A percentile compares a stretch with the other conserved stretches of the same genome.
Conservation (phyloP, 2,797 vertebrate genomes). For the Mus spretus region DNA sequence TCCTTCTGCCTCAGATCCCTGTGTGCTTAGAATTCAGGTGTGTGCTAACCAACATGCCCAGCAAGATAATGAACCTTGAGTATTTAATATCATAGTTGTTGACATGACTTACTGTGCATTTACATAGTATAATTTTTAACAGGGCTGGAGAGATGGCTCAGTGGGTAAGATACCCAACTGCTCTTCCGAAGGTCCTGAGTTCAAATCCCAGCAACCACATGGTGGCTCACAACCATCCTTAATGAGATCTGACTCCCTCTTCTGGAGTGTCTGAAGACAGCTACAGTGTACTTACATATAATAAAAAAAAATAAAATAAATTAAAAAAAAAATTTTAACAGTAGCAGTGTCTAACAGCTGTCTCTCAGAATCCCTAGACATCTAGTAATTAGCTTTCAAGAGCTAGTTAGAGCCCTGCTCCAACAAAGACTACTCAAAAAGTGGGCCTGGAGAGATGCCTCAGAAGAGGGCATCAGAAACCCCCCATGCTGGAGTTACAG, state of each 20-base stretch:
- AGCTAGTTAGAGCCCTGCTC: neutral
- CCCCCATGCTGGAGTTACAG: neutral
- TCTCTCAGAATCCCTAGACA: neutral
- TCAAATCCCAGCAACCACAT: too few species aligned
- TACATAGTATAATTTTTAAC: conserved; percentile 9
- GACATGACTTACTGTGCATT: neutral
- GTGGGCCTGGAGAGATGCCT: neutral
- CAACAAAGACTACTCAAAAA: neutral
- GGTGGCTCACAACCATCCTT: too few species aligned
- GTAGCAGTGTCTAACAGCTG: neutral
- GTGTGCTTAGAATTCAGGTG: neutral
- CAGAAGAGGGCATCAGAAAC: neutral
- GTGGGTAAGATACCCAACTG: too few species aligned
- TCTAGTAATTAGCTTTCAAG: neutral
- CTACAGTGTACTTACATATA: too few species aligned
- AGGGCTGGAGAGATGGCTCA: too few species aligned
- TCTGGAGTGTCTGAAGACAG: too few species aligned
- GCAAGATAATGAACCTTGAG: neutral
- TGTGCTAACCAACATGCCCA: neutral
- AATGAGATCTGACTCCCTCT: too few species aligned
- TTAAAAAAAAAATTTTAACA: too few species aligned
- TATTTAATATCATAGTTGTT: neutral
- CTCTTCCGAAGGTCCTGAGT: too few species aligned
- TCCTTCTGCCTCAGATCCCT: neutral
- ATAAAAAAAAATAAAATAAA: too few species aligned